Conservation (phyloP, 2,113 vertebrate genomes). For the Dipodomys stephensi region DNA sequence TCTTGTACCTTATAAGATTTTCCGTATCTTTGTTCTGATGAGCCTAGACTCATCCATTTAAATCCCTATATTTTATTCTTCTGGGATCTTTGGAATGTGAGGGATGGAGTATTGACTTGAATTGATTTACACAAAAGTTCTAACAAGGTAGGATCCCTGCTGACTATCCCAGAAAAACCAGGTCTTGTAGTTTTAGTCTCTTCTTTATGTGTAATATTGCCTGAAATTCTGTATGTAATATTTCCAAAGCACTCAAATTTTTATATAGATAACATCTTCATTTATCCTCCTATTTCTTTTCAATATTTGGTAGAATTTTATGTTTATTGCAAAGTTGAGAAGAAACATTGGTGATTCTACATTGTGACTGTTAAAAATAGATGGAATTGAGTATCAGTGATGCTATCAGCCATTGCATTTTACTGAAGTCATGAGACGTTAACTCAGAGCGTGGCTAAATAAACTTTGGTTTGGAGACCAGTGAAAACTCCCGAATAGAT, state of each 20-base stretch:
- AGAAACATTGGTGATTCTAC: background rate
- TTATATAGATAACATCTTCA: background rate
- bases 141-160: background rate
- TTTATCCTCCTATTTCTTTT: background rate
- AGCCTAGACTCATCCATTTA: background rate
- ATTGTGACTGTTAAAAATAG: background rate
- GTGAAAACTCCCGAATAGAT: background rate
- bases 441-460: background rate
- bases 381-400: background rate
- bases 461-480: background rate
- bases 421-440: background rate
- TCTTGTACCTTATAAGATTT: background rate
- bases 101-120: background rate
- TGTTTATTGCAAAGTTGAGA: background rate
- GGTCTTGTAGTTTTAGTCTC: background rate
- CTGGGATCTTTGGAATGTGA: background rate
- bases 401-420: background rate
- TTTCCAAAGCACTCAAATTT: constrained; percentile 4
- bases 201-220: background rate
- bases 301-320: constrained; percentile 21
- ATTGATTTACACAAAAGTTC: background rate
- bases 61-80: background rate
- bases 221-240: background rate
- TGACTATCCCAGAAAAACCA: background rate
- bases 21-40: background rate